phyloP scores from a whole-genome alignment of 2,113 vertebrate species.

The Scomber japonicus region DNA sequence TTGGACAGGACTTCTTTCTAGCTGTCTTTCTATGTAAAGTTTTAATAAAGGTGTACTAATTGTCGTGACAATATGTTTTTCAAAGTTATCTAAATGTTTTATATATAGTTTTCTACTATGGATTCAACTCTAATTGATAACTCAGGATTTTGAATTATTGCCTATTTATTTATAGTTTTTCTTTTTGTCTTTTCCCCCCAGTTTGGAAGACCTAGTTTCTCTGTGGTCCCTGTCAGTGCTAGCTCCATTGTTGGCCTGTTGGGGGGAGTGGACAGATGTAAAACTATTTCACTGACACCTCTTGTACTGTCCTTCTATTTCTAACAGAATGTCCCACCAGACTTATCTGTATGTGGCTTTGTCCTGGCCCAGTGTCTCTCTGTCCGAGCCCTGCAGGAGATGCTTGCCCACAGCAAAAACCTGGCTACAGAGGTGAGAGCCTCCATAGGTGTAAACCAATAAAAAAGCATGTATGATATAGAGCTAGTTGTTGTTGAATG shows the following conservation, averaged over 20 bases:
- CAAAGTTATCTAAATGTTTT: background rate
- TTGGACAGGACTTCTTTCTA: background rate
- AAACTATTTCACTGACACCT: background rate
- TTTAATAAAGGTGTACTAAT: background rate
- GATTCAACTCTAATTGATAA: background rate
- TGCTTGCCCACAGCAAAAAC: slow-evolving; percentile 73
- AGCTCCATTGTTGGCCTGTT: background rate
- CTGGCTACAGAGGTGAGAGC: slow-evolving; percentile 68
- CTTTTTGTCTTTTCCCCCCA: background rate
- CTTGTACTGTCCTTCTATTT: background rate
- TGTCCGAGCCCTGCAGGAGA: slow-evolving; percentile 85
- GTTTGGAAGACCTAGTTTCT: background rate
- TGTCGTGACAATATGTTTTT: background rate
- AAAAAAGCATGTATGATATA: too few species aligned
- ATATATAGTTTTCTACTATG: background rate
- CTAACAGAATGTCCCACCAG: slow-evolving; percentile 84
- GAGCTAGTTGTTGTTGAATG: too few species aligned
- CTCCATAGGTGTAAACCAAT: too few species aligned
- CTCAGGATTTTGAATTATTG: background rate
- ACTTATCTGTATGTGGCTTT: slow-evolving; percentile 83
- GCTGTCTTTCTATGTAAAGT: background rate
- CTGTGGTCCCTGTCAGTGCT: background rate
- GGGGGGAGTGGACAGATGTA: background rate
- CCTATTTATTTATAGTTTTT: background rate
- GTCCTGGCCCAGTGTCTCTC: slow-evolving; percentile 83